Evolutionary conservation across 2,888 invertebrate species (phyloP).

Genomic region (Xylota sylvarum): DNA sequence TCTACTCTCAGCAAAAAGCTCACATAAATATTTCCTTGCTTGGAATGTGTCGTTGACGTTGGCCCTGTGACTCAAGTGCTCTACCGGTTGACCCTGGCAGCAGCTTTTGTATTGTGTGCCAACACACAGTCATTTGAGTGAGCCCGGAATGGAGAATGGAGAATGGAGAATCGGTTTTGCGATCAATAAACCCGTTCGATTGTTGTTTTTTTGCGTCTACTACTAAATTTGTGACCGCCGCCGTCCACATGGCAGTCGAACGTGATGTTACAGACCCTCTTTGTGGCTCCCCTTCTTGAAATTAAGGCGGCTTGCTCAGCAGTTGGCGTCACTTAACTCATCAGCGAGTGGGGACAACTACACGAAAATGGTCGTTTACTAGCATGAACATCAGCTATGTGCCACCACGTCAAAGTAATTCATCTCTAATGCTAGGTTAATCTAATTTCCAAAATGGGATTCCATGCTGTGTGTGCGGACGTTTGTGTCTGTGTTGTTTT

Average conservation of each 20-base stretch:
- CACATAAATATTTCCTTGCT: slow-evolving; percentile 16
- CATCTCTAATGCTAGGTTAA: slow-evolving; percentile 68
- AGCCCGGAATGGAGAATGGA: background rate
- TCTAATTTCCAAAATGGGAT: slow-evolving; percentile 74
- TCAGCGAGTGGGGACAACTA: slow-evolving; percentile 24
- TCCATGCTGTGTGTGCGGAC: slow-evolving; percentile 56
- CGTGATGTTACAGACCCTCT: slow-evolving; percentile 34
- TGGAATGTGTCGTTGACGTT: slow-evolving; percentile 38
- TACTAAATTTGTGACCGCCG: slow-evolving; percentile 36
- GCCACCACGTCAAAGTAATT: slow-evolving; percentile 56
- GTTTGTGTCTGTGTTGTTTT: slow-evolving; percentile 26
- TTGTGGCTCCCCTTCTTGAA: background rate
- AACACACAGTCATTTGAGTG: slow-evolving; percentile 9
- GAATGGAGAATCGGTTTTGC: slow-evolving; percentile 39
- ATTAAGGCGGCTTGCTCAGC: slow-evolving; percentile 34
- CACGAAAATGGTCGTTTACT: slow-evolving; percentile 31
- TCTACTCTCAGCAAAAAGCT: slow-evolving; percentile 19
- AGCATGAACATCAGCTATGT: slow-evolving; percentile 30
- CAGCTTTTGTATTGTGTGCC: slow-evolving; percentile 19
- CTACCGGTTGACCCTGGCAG: slow-evolving; percentile 55
- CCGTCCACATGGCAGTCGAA: slow-evolving; percentile 39
- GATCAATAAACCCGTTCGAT: slow-evolving; percentile 51
- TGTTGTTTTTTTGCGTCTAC: slow-evolving; percentile 17
- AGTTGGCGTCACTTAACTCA: slow-evolving; percentile 63
- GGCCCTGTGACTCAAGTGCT: slow-evolving; percentile 29